Percentiles rank a stretch among this genome's conserved stretches.
These are phyloP conservation scores for Carcinoscorpius rotundicauda DNA, from an alignment of 1,140 invertebrate genomes.

Conservation along the genomic window DNA sequence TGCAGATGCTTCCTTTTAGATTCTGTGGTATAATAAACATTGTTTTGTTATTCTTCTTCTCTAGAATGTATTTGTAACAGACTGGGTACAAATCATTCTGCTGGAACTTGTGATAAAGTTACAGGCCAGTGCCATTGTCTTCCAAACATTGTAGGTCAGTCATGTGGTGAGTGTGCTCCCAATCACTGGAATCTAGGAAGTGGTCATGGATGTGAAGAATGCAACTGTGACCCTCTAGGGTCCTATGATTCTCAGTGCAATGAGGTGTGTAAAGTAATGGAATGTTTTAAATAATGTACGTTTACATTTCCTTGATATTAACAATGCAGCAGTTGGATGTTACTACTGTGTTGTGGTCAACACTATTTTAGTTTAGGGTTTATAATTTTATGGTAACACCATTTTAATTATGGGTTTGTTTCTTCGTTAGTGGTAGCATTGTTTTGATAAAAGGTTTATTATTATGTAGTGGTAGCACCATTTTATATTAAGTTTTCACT, in stretches of 20 bases:
- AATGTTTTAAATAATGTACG: no score
- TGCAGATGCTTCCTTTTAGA: no score
- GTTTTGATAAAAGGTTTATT: no score
- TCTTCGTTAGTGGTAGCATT: no score
- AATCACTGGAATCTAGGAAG: slow-evolving; percentile 90
- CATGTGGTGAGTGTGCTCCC: slow-evolving; percentile 67
- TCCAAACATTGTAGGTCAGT: slow-evolving; percentile 70
- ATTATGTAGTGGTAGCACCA: no score
- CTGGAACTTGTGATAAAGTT: slow-evolving; percentile 63
- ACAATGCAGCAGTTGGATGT: no score
- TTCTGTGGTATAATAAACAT: neutral
- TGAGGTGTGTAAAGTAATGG: slow-evolving; percentile 34
- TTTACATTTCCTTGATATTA: no score
- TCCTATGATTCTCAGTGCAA: slow-evolving; percentile 47
- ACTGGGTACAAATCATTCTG: slow-evolving; percentile 65
- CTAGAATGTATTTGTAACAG: slow-evolving; percentile 77
- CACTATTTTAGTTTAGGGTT: no score
- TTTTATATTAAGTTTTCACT: no score
- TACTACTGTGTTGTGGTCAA: no score
- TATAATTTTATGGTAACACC: no score
- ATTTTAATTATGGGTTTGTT: no score
- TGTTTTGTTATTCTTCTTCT: slow-evolving; percentile 21
- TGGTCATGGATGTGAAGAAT: slow-evolving; percentile 77
- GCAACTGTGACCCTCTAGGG: slow-evolving; percentile 81
- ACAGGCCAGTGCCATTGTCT: slow-evolving; percentile 83